phyloP scores from a whole-genome alignment of 1,140 invertebrate species.

The Brachionus plicatilis region DNA sequence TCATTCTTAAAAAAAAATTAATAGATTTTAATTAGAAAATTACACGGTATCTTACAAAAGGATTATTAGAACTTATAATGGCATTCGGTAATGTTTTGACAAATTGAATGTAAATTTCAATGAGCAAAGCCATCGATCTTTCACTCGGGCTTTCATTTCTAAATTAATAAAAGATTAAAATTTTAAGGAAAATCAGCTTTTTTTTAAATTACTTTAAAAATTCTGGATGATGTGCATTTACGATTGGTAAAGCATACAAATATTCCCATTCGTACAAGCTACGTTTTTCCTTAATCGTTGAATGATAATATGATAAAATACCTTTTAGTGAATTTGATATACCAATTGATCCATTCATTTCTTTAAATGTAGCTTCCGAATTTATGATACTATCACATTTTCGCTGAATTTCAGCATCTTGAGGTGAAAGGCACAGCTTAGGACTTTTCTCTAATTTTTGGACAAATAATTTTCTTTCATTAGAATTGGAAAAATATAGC shows the following conservation, averaged over 20 bases:
- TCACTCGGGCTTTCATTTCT: slow-evolving; percentile 39
- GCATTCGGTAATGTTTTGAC: slow-evolving; percentile 9
- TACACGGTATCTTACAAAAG: background rate
- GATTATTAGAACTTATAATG: background rate
- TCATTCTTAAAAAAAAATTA: background rate
- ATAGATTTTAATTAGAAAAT: background rate
- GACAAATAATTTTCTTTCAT: slow-evolving; percentile 21
- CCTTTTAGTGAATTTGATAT: slow-evolving; percentile 20
- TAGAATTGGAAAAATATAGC: background rate
- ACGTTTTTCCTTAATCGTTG: background rate
- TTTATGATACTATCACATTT: slow-evolving; percentile 21
- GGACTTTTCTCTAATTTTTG: slow-evolving; percentile 22
- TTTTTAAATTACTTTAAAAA: slow-evolving; percentile 9
- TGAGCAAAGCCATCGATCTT: slow-evolving; percentile 19
- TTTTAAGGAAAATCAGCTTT: background rate
- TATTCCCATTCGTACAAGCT: slow-evolving; percentile 29
- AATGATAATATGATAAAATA: slow-evolving; percentile 38
- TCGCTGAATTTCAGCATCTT: slow-evolving; percentile 30
- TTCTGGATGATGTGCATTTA: background rate
- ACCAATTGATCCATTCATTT: slow-evolving; percentile 29
- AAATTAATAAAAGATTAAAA: background rate
- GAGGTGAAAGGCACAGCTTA: background rate
- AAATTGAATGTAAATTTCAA: slow-evolving; percentile 35
- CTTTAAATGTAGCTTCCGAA: background rate
- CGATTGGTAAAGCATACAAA: slow-evolving; percentile 27